Evolutionary conservation across 2,113 vertebrate genomes (phyloP).

Genomic region (Hypanus sabinus): DNA sequence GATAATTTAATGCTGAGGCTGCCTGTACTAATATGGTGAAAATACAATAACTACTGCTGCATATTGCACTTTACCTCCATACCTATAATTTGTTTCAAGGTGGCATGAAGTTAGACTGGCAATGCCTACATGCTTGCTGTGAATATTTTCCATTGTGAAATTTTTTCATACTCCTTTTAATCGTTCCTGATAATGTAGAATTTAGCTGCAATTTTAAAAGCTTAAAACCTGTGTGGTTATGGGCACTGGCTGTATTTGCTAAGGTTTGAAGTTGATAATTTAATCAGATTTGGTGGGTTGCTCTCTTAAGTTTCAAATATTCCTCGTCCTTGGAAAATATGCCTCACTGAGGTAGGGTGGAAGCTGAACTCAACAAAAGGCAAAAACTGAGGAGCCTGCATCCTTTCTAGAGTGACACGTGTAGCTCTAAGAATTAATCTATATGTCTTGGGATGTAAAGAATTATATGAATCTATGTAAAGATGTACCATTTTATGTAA

Average conservation of each 20-base stretch:
- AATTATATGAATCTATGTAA: neutral
- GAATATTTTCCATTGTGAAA: neutral
- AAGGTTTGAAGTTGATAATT: neutral
- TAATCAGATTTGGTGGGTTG: neutral
- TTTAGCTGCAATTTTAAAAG: neutral
- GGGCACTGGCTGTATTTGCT: neutral
- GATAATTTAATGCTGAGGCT: neutral
- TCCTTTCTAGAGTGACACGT: neutral
- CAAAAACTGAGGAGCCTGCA: neutral
- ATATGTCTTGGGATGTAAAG: too few species aligned
- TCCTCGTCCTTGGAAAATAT: neutral
- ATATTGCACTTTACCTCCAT: slow-evolving; percentile 24
- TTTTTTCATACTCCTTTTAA: neutral
- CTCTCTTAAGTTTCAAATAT: neutral
- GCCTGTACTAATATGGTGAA: neutral
- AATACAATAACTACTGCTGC: neutral
- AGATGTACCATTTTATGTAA: neutral
- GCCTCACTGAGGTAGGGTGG: neutral
- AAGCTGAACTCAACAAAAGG: neutral
- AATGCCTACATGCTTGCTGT: neutral
- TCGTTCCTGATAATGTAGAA: neutral
- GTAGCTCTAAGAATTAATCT: neutral
- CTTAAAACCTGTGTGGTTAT: neutral
- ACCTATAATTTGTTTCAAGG: neutral
- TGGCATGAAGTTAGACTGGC: neutral